Evolutionary conservation across 2,113 vertebrate species (phyloP), one percentile per base, ranked within the genome.

Genomic region (Miniopterus natalensis): DNA sequence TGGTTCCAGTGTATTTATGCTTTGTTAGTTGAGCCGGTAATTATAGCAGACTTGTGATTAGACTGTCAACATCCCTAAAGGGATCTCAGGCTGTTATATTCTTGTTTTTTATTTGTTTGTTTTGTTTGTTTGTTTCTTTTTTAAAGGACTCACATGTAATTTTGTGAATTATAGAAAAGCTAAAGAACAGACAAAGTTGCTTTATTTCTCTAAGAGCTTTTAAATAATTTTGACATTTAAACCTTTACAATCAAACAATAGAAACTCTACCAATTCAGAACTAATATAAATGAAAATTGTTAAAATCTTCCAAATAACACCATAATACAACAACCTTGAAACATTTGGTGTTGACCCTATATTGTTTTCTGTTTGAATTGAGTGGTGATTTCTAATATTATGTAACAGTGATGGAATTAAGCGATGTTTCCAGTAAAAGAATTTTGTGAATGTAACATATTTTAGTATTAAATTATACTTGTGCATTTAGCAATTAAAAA

Each of bases 391-490:
- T 88, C 49, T 63, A 90, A 27, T 49, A 6, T 95, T 93, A 21
- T 59, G 4, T 7, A 92, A 84, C 42, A 74, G 63, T 77, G 78
- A 84, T 94, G 75, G 83, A 94, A 96, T 94, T 96, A 97, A 94
- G 47, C 89, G 53, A 45, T 84, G 77, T 40, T 92, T 90, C 36
- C 91, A 90, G 66, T 57, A 8, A 59, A 90, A 75, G 57, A 87
- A 47, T 70, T 95, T 92, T 97, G 84, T 27, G 77, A 81, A 96
- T 71, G 53, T 87, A 75, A 94, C 75, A 47, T 81, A 61, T 78
- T 96, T 88, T 71, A 70, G 8, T 88, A 83, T 95, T 95, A 95
- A 96, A 93, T 96, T 83, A 79, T 95, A 68, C 81, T 78, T 40
- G 18, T 95, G 77, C 21, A 79, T 96, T 97, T 97, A 95, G 90